phyloP scores from a whole-genome alignment of 1,140 invertebrate genomes.

The Ylistrum balloti region DNA sequence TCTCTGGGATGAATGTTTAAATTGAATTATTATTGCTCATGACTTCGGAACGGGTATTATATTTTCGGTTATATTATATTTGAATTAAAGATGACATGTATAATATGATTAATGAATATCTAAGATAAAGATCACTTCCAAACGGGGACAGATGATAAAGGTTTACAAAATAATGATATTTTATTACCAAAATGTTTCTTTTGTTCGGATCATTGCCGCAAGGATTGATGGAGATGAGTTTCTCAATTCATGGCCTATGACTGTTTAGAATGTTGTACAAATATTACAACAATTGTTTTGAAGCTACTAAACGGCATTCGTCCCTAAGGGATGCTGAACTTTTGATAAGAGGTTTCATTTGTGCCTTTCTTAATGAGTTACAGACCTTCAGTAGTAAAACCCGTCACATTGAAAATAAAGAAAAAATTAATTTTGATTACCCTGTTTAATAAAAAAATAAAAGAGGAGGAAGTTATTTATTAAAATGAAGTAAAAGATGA shows the following conservation, averaged over 20 bases:
- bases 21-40: conserved; percentile 34
- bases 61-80: not conserved
- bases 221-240: not conserved
- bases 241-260: not conserved
- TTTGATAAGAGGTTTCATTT: conserved; percentile 12
- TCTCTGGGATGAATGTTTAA: not conserved
- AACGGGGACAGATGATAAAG: not conserved
- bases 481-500: not conserved
- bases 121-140: not conserved
- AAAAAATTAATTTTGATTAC: not conserved
- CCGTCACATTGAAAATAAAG: not conserved
- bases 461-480: not conserved
- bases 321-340: not conserved
- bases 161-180: conserved; percentile 11
- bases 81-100: conserved; percentile 35
- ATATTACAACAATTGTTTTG: not conserved
- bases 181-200: conserved; percentile 27
- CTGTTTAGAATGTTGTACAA: not conserved
- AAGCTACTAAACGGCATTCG: not conserved
- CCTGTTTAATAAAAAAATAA: not conserved
- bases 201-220: not conserved
- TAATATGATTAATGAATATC: conserved; percentile 15
- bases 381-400: not conserved
- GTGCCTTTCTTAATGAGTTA: not conserved
- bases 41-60: conserved; percentile 24